phyloP scores from a whole-genome alignment of 2,113 vertebrate species.

The Clarias magur region DNA sequence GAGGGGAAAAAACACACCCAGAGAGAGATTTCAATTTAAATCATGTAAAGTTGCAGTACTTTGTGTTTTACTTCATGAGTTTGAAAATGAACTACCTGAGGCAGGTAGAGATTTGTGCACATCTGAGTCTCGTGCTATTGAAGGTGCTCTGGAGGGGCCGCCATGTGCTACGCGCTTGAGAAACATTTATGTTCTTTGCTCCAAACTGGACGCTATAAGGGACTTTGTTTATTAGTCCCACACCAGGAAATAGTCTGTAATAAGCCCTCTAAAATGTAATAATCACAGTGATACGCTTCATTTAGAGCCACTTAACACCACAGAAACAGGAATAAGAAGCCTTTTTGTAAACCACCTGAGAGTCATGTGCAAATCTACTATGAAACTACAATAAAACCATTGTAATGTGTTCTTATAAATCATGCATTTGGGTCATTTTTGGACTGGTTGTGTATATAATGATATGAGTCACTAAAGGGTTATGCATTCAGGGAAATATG shows the following conservation, averaged over 20 bases:
- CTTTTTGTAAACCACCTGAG: conserved; percentile 39
- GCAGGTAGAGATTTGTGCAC: conserved; percentile 64
- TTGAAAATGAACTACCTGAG: not conserved
- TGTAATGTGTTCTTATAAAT: conserved; percentile 31
- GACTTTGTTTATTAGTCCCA: conserved; percentile 80
- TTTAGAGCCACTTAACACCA: conserved; percentile 63
- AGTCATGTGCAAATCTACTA: conserved; percentile 10
- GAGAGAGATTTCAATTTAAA: conserved; percentile 21
- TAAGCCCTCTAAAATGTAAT: conserved; percentile 74
- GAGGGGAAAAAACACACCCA: conserved; percentile 4
- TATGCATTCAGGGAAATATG: not conserved
- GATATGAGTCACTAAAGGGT: conserved; percentile 7
- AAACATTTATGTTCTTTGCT: conserved; percentile 82
- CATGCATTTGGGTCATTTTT: conserved; percentile 27
- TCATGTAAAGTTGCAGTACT: conserved; percentile 23
- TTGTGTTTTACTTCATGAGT: conserved; percentile 6
- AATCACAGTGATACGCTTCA: conserved; percentile 74
- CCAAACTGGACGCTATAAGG: conserved; percentile 66
- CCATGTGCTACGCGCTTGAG: conserved; percentile 72
- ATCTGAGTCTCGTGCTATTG: conserved; percentile 74
- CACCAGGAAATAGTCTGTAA: conserved; percentile 75
- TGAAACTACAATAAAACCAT: conserved; percentile 2
- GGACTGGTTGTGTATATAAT: conserved; percentile 20
- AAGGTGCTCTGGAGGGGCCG: conserved; percentile 77
- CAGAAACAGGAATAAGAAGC: conserved; percentile 22